phyloP scores from a whole-genome alignment of 2,888 invertebrate genomes.

The Latrodectus hesperus region DNA sequence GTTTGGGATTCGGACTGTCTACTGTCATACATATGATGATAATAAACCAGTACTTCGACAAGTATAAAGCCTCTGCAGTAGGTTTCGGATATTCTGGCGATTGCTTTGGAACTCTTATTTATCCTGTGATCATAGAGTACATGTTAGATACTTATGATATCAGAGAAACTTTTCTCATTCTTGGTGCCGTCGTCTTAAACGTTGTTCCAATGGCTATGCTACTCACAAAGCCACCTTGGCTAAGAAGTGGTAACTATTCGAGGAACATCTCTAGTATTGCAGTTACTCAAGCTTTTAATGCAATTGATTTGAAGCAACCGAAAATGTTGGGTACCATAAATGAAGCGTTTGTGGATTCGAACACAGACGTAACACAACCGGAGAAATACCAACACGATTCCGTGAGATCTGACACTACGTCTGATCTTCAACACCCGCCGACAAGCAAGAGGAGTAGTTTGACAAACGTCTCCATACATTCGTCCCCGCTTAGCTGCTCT shows the following conservation, averaged over 20 bases:
- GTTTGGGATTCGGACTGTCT: constrained; percentile 67
- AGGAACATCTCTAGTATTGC: neutral
- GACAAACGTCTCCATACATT: neutral
- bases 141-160: constrained; percentile 52
- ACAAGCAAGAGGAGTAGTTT: neutral
- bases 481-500: neutral
- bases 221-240: constrained; percentile 35
- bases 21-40: constrained; percentile 62
- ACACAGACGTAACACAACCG: neutral
- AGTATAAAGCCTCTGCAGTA: constrained; percentile 65
- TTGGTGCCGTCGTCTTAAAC: constrained; percentile 58
- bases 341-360: neutral
- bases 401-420: no score
- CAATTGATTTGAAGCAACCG: neutral
- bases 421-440: neutral
- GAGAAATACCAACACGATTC: neutral
- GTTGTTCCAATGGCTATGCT: constrained; percentile 30
- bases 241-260: neutral
- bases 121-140: constrained; percentile 60
- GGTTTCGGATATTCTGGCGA: constrained; percentile 69
- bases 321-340: neutral
- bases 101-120: constrained; percentile 68
- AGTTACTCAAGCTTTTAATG: neutral
- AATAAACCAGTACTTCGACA: constrained; percentile 70
- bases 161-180: constrained; percentile 58